phyloP scores from a whole-genome alignment of 1,140 invertebrate species.

The Polypedilum pembai region DNA sequence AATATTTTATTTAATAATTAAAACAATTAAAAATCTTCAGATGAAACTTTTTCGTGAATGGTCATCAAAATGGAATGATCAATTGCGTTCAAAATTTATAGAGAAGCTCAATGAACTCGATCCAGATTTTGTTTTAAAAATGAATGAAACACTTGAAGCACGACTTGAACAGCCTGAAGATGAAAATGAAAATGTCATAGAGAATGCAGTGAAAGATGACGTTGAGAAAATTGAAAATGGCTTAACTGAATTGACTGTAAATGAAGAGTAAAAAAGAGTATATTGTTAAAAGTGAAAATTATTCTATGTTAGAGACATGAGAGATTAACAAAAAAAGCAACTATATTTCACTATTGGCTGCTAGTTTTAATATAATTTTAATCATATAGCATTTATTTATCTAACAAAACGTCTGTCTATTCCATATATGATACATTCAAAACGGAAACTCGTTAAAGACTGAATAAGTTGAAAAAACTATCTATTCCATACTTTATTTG shows the following conservation, averaged over 20 bases:
- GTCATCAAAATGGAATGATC: slow-evolving; percentile 70
- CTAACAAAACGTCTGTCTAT: no score
- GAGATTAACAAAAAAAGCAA: neutral
- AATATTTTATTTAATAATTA: no score
- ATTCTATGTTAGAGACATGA: neutral
- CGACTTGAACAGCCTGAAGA: slow-evolving; percentile 32
- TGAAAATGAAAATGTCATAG: neutral
- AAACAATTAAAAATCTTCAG: slow-evolving; percentile 40
- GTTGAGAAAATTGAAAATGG: neutral
- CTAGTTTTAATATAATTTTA: no score
- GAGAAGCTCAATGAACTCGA: slow-evolving; percentile 62
- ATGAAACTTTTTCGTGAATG: slow-evolving; percentile 80
- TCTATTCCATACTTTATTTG: no score
- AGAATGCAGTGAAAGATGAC: neutral
- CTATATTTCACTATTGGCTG: neutral
- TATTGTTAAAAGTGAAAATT: neutral
- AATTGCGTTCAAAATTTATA: slow-evolving; percentile 63
- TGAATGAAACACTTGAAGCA: slow-evolving; percentile 52
- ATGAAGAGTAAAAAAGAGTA: neutral
- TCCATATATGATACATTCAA: no score
- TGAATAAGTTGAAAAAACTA: no score
- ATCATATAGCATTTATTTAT: no score
- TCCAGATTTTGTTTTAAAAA: slow-evolving; percentile 59
- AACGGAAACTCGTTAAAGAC: no score
- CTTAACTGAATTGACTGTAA: neutral